A percentile compares a stretch with the other conserved stretches of the same genome.
phyloP scores from a whole-genome alignment of 1,140 invertebrate species.

The Phocides pigmalion region DNA sequence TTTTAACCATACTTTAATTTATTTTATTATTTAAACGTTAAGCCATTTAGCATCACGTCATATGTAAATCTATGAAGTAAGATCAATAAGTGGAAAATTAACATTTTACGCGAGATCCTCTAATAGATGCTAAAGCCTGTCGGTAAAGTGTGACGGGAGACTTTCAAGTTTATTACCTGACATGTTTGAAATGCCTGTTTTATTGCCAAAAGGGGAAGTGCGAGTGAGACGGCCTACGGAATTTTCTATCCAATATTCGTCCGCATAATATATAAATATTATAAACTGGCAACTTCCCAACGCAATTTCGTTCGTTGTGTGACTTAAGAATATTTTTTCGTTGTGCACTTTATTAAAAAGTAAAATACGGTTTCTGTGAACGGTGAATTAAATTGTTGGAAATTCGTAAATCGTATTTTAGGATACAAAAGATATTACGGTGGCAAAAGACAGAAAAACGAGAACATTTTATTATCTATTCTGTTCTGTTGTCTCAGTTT shows the following conservation, averaged over 20 bases:
- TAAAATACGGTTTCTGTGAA: slow-evolving; percentile 8
- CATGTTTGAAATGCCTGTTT: slow-evolving; percentile 78
- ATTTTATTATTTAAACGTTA: too few species aligned
- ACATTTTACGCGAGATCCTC: slow-evolving; percentile 41
- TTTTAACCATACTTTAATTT: too few species aligned
- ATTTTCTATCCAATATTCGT: slow-evolving; percentile 49
- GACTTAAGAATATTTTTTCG: slow-evolving; percentile 20
- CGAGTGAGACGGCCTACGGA: slow-evolving; percentile 35
- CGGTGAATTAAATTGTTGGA: slow-evolving; percentile 15
- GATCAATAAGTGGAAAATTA: too few species aligned
- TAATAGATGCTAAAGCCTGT: slow-evolving; percentile 44
- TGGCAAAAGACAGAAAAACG: neutral
- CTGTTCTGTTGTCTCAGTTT: neutral
- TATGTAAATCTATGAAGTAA: too few species aligned
- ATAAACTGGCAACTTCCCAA: slow-evolving; percentile 33
- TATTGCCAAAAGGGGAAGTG: slow-evolving; percentile 60
- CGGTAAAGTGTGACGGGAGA: slow-evolving; percentile 57
- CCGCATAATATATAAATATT: slow-evolving; percentile 38
- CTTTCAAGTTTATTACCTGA: slow-evolving; percentile 79
- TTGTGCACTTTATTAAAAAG: slow-evolving; percentile 26
- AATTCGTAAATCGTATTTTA: slow-evolving; percentile 9
- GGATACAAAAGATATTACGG: neutral
- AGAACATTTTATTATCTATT: neutral
- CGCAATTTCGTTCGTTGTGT: slow-evolving; percentile 22
- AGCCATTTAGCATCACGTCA: too few species aligned